Evolutionary conservation across 2,113 vertebrate genomes (phyloP).

Genomic region (Apistogramma diplotaenia): DNA sequence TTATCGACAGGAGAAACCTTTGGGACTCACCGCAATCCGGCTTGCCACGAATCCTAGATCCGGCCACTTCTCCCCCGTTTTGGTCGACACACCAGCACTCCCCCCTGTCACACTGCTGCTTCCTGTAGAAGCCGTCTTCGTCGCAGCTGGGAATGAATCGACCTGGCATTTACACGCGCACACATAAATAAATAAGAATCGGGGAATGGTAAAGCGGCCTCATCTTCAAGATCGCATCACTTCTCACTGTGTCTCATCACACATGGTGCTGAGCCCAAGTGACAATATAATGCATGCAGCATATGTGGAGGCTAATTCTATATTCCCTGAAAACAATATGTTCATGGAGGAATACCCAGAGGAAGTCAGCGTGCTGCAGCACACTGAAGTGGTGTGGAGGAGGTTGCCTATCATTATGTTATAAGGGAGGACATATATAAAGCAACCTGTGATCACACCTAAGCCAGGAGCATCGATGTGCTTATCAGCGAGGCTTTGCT

Average conservation of each 20-base stretch:
- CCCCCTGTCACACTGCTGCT: constrained; percentile 89
- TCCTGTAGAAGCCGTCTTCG: constrained; percentile 92
- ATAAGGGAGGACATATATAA: neutral
- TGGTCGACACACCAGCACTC: constrained; percentile 97
- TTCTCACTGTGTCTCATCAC: constrained; percentile 1
- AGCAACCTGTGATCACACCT: neutral
- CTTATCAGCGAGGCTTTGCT: neutral
- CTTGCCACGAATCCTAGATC: constrained; percentile 86
- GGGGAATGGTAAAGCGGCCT: neutral
- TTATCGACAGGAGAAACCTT: neutral
- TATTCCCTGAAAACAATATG: constrained; percentile 62
- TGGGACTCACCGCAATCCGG: constrained; percentile 87
- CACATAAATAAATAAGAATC: constrained; percentile 3
- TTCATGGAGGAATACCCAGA: constrained; percentile 1
- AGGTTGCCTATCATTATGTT: neutral
- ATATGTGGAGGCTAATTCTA: constrained; percentile 34
- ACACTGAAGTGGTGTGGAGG: neutral
- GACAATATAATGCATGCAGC: constrained; percentile 33
- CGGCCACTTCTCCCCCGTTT: constrained; percentile 86
- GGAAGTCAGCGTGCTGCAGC: constrained; percentile 33
- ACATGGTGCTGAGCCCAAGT: neutral
- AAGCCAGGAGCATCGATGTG: neutral
- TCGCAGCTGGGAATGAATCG: constrained; percentile 94
- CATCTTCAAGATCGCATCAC: neutral
- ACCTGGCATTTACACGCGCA: constrained; percentile 71